Conservation (phyloP, 2,888 invertebrate genomes). For the Mactromeris polynyma region DNA sequence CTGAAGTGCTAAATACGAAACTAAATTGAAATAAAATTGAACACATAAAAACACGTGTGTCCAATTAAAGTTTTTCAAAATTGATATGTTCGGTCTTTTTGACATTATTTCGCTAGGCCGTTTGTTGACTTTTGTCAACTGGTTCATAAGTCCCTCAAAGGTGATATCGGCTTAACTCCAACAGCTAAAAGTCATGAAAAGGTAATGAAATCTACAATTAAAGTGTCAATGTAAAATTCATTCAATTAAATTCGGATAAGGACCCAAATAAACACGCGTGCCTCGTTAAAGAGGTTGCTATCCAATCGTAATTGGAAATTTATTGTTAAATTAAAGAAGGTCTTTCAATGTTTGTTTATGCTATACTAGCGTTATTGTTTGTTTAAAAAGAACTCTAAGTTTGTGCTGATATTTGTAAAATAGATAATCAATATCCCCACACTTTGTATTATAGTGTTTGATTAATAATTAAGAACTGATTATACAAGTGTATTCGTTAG, state of each 20-base stretch:
- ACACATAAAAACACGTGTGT: conserved; percentile 67
- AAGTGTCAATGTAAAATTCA: conserved; percentile 43
- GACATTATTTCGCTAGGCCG: conserved; percentile 18
- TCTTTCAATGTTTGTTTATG: neutral
- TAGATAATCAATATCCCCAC: neutral
- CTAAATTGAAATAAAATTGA: conserved; percentile 69
- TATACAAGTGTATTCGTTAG: neutral
- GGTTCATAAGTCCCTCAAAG: conserved; percentile 32
- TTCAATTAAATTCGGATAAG: conserved; percentile 31
- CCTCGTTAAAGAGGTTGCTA: conserved; percentile 35
- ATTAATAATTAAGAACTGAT: conserved; percentile 6
- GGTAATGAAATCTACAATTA: conserved; percentile 41
- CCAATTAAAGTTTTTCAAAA: conserved; percentile 58
- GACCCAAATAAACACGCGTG: conserved; percentile 50
- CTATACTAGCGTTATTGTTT: neutral
- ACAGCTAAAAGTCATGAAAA: conserved; percentile 36
- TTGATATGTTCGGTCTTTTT: conserved; percentile 56
- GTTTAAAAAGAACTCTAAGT: neutral
- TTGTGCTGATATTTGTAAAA: neutral
- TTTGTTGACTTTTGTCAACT: conserved; percentile 50
- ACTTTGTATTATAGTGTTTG: neutral
- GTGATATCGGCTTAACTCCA: conserved; percentile 5
- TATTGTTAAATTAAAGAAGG: conserved; percentile 34
- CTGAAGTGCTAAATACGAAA: conserved; percentile 61
- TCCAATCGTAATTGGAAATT: conserved; percentile 30